These are phyloP conservation scores for Steatornis caripensis DNA, from an alignment of 2,113 vertebrate genomes.

Conservation along the genomic window DNA sequence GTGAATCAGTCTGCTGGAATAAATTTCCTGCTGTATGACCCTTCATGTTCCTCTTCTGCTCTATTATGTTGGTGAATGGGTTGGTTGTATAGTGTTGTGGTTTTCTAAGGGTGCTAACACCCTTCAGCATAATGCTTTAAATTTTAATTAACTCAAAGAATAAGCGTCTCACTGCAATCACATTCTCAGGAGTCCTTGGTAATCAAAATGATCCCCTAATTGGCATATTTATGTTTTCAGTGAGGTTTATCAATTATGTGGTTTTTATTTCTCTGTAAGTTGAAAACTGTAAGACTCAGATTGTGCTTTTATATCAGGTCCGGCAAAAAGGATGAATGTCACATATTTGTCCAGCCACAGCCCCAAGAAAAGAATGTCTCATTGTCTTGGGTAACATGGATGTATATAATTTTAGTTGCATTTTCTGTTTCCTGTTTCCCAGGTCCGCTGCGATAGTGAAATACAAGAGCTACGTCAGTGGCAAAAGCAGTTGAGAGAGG, in stretches of 20 bases:
- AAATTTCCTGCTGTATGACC: conserved; percentile 37
- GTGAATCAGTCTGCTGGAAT: conserved; percentile 58
- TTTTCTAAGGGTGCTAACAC: conserved; percentile 55
- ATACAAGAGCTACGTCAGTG: conserved; percentile 89
- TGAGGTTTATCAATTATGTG: neutral
- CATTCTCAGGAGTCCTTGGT: conserved; percentile 3
- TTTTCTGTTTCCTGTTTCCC: neutral
- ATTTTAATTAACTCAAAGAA: conserved; percentile 33
- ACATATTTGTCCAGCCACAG: neutral
- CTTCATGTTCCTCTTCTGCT: conserved; percentile 40
- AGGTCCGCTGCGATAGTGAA: conserved; percentile 82
- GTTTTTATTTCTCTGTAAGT: neutral
- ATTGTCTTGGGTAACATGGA: neutral
- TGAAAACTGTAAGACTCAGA: neutral
- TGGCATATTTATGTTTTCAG: conserved; percentile 22
- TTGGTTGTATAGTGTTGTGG: conserved; percentile 16
- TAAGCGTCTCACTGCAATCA: neutral
- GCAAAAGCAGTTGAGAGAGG: conserved; percentile 85
- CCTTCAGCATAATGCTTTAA: conserved; percentile 53
- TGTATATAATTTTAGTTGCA: neutral
- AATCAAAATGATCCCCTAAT: conserved; percentile 33
- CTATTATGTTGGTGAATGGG: conserved; percentile 47
- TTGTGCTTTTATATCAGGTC: neutral
- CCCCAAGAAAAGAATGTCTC: neutral
- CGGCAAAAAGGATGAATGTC: neutral